A percentile compares a stretch with the other conserved stretches of the same genome.
Evolutionary conservation across 2,888 invertebrate genomes (phyloP).

Genomic region (Stictocephala bisonia): DNA sequence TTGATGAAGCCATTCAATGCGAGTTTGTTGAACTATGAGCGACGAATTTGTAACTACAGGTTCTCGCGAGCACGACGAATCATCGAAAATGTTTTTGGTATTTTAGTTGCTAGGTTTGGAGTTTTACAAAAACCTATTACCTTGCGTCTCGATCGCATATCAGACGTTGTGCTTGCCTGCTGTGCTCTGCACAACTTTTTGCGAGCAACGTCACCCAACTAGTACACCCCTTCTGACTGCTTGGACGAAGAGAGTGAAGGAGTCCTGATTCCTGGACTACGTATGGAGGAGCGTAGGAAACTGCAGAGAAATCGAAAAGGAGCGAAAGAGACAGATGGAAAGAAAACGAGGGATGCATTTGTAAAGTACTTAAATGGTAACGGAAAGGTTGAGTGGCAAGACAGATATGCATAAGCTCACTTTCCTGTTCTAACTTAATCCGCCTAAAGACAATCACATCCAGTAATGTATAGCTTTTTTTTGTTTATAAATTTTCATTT

Average conservation of each 20-base stretch:
- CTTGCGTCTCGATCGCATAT: slow-evolving; percentile 42
- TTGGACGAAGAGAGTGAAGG: slow-evolving; percentile 28
- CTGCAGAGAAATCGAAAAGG: slow-evolving; percentile 37
- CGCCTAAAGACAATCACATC: slow-evolving; percentile 12
- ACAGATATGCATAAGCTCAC: slow-evolving; percentile 34
- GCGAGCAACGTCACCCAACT: slow-evolving; percentile 41
- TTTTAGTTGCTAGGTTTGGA: slow-evolving; percentile 41
- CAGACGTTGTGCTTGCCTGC: slow-evolving; percentile 44
- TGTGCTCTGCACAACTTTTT: slow-evolving; percentile 48
- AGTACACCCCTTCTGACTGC: slow-evolving; percentile 36
- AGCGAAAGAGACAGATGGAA: slow-evolving; percentile 12
- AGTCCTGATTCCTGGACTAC: slow-evolving; percentile 24
- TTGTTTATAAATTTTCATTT: background rate
- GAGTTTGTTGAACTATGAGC: slow-evolving; percentile 41
- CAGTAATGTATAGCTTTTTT: slow-evolving; percentile 17
- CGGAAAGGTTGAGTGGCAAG: slow-evolving; percentile 50
- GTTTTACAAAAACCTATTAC: slow-evolving; percentile 46
- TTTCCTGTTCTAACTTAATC: slow-evolving; percentile 2
- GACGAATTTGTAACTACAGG: slow-evolving; percentile 46
- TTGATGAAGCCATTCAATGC: slow-evolving; percentile 49
- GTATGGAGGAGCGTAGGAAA: slow-evolving; percentile 34
- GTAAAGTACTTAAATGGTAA: slow-evolving; percentile 50
- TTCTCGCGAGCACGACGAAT: slow-evolving; percentile 43
- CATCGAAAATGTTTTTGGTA: slow-evolving; percentile 45
- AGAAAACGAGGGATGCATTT: slow-evolving; percentile 47